Evolutionary conservation across 2,797 vertebrate genomes (phyloP).

Genomic region (Clarias platycephalus): DNA sequence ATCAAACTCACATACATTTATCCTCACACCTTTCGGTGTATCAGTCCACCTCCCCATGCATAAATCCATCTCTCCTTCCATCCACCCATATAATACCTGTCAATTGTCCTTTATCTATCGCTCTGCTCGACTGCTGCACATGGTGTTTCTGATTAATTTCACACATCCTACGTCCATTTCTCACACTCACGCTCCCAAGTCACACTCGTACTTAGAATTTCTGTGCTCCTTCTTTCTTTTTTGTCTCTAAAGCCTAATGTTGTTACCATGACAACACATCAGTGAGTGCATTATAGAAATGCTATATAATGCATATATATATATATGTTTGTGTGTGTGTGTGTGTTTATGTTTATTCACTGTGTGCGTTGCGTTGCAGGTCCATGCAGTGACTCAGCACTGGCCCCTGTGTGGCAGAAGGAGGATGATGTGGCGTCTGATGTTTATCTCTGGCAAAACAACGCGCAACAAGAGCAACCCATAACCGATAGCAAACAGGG

Average conservation of each 20-base stretch:
- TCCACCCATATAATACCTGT: background rate
- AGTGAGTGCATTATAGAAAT: background rate
- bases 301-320: conserved; percentile 1
- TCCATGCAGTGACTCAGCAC: conserved; percentile 86
- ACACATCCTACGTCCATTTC: conserved; percentile 25
- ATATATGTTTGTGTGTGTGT: background rate
- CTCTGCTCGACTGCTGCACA: background rate
- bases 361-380: conserved; percentile 71
- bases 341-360: background rate
- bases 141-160: conserved; percentile 18
- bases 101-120: background rate
- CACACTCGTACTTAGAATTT: background rate
- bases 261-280: conserved; percentile 81
- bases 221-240: background rate
- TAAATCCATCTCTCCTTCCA: background rate
- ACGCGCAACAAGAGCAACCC: conserved; percentile 89
- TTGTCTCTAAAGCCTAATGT: conserved; percentile 43
- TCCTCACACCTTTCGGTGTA: no score
- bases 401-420: conserved; percentile 94
- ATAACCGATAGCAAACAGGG: conserved; percentile 66
- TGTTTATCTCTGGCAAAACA: conserved; percentile 94
- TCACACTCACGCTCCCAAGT: background rate
- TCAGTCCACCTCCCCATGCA: no score
- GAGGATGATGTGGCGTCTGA: conserved; percentile 86
- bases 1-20: no score